Percentiles rank a stretch among this genome's conserved stretches.
Evolutionary conservation across 2,888 invertebrate genomes (phyloP).

Genomic region (Melolontha melolontha): DNA sequence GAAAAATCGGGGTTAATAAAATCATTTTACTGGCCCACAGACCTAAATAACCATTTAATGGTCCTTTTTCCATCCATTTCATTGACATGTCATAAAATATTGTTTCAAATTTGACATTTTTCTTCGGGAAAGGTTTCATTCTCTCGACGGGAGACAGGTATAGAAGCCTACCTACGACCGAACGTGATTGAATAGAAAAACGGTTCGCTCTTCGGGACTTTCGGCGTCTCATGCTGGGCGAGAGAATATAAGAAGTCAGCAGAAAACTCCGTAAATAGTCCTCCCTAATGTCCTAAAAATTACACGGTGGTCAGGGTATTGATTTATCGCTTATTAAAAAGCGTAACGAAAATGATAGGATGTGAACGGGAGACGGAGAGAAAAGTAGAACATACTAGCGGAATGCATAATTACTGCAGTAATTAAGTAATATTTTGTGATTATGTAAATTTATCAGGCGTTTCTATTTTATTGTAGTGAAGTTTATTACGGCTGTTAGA

Average conservation of each 20-base stretch:
- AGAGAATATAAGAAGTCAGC: slow-evolving; percentile 35
- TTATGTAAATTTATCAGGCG: too few relatives aligned
- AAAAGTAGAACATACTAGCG: neutral
- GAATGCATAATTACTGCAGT: too few relatives aligned
- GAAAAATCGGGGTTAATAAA: slow-evolving; percentile 28
- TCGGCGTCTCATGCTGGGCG: slow-evolving; percentile 34
- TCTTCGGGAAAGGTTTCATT: slow-evolving; percentile 17
- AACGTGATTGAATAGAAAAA: slow-evolving; percentile 24
- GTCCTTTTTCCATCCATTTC: slow-evolving; percentile 15
- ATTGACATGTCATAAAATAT: slow-evolving; percentile 42
- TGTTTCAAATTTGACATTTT: slow-evolving; percentile 34
- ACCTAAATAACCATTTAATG: slow-evolving; percentile 37
- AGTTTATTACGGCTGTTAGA: too few relatives aligned
- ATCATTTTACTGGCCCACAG: slow-evolving; percentile 28
- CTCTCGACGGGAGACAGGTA: slow-evolving; percentile 28
- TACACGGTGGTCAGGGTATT: slow-evolving; percentile 41
- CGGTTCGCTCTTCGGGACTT: slow-evolving; percentile 13
- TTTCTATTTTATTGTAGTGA: too few relatives aligned
- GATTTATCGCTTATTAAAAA: slow-evolving; percentile 38
- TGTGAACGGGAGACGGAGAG: neutral
- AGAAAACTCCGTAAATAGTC: slow-evolving; percentile 35
- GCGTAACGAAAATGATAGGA: slow-evolving; percentile 5
- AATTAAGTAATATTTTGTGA: too few relatives aligned
- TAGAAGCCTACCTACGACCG: slow-evolving; percentile 8
- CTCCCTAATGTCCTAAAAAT: slow-evolving; percentile 34